phyloP scores from a whole-genome alignment of 2,888 invertebrate species.

The Cryptophagus acutangulus region DNA sequence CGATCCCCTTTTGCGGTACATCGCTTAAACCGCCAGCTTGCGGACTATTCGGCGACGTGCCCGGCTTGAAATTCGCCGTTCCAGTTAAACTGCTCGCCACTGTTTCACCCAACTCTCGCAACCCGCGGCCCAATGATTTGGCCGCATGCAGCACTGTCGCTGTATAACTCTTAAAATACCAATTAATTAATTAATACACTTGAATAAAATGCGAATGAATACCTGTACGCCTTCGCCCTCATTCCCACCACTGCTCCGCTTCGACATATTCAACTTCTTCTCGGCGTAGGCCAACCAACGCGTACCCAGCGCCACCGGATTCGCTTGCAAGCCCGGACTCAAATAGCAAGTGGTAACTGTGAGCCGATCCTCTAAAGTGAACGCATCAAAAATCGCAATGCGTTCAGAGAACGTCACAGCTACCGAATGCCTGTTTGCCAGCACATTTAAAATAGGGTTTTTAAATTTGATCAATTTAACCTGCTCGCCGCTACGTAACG shows the following conservation, averaged over 20 bases:
- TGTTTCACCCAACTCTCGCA: constrained; percentile 85
- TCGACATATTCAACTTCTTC: constrained; percentile 71
- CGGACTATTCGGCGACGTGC: constrained; percentile 37
- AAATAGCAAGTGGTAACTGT: constrained; percentile 87
- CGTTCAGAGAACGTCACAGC: constrained; percentile 85
- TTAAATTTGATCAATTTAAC: constrained; percentile 90
- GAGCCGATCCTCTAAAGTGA: constrained; percentile 78
- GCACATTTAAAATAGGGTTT: constrained; percentile 79
- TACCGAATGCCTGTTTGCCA: constrained; percentile 83
- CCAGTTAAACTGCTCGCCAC: constrained; percentile 88
- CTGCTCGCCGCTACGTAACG: constrained; percentile 76
- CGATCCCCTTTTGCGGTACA: constrained; percentile 76
- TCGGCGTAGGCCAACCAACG: constrained; percentile 85
- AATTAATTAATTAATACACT: no score
- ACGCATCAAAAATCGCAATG: constrained; percentile 87
- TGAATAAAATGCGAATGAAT: no score
- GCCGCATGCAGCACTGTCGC: constrained; percentile 93
- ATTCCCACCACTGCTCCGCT: constrained; percentile 78
- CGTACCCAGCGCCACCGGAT: constrained; percentile 83
- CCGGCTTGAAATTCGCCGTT: constrained; percentile 47
- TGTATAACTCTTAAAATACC: constrained; percentile 77
- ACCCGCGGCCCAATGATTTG: constrained; percentile 85
- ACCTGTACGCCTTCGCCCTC: constrained; percentile 57
- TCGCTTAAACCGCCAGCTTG: constrained; percentile 47
- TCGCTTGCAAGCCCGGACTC: constrained; percentile 72